phyloP scores from a whole-genome alignment of 1,140 invertebrate genomes.

The Zaprionus nigranus region DNA sequence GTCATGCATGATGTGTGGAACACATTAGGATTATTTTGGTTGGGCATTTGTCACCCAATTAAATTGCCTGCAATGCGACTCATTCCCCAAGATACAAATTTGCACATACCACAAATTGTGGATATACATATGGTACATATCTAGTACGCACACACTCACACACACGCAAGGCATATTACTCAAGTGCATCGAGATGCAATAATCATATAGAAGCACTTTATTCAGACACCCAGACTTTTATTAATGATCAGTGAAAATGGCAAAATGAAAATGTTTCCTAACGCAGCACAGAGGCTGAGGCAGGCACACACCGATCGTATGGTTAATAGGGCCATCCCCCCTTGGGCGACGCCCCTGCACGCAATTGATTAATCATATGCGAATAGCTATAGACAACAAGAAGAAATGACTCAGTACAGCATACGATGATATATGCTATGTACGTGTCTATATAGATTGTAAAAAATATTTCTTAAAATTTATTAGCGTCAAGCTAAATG shows the following conservation, averaged over 20 bases:
- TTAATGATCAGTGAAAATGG: constrained; percentile 80
- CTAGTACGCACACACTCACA: neutral
- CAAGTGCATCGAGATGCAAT: constrained; percentile 65
- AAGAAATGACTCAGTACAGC: constrained; percentile 49
- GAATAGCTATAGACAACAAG: constrained; percentile 42
- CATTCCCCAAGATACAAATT: constrained; percentile 24
- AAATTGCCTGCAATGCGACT: constrained; percentile 67
- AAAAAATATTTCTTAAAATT: constrained; percentile 69
- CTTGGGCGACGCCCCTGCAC: constrained; percentile 33
- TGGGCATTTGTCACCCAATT: constrained; percentile 81
- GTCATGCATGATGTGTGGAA: constrained; percentile 76
- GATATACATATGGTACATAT: neutral
- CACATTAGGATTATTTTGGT: constrained; percentile 72
- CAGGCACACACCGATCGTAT: neutral
- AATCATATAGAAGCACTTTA: constrained; percentile 54
- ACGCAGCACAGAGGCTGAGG: constrained; percentile 14
- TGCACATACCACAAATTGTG: constrained; percentile 12
- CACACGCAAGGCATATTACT: constrained; percentile 32
- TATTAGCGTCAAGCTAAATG: constrained; percentile 69
- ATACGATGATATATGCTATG: constrained; percentile 26
- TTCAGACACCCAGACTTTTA: constrained; percentile 73
- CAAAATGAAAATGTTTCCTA: constrained; percentile 62
- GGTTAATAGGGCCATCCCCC: neutral
- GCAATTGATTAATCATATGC: constrained; percentile 58
- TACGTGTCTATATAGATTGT: constrained; percentile 36